A percentile compares a stretch with the other conserved stretches of the same genome.
Evolutionary conservation across 2,797 vertebrate species (phyloP).

Genomic region (Propithecus perrieri): DNA sequence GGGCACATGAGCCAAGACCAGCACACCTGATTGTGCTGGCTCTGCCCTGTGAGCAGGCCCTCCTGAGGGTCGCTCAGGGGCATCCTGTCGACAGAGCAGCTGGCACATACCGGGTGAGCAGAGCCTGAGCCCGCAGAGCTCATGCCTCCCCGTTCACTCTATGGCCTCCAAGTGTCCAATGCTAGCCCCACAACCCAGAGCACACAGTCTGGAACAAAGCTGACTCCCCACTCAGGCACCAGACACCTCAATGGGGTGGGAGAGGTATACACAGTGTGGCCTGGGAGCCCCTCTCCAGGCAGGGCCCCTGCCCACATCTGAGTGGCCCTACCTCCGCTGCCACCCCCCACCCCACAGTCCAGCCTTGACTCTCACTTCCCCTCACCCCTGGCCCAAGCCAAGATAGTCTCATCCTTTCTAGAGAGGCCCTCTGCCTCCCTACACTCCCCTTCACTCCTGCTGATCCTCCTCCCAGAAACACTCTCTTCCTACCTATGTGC

Average conservation of each 20-base stretch:
- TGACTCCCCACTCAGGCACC: rapidly evolving
- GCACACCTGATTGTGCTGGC: neutral
- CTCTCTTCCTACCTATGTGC: neutral
- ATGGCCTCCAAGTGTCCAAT: rapidly evolving
- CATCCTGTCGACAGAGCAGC: neutral
- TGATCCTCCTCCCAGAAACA: neutral
- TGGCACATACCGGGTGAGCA: neutral
- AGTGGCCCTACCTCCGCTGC: too few relatives aligned
- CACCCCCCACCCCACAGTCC: too few relatives aligned
- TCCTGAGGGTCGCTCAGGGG: neutral
- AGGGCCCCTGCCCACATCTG: neutral
- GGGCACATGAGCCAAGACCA: rapidly evolving
- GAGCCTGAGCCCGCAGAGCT: neutral
- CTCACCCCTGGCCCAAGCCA: neutral
- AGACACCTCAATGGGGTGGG: too few relatives aligned
- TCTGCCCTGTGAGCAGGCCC: neutral
- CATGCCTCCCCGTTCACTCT: neutral
- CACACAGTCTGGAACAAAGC: neutral
- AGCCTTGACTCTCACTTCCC: neutral
- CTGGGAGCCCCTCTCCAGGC: neutral
- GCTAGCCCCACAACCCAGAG: neutral
- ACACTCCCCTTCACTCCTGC: neutral
- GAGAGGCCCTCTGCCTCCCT: neutral
- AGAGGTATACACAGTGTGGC: neutral
- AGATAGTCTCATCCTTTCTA: neutral